Evolutionary conservation across 2,888 invertebrate species (phyloP).

Genomic region (Trilocha varians): DNA sequence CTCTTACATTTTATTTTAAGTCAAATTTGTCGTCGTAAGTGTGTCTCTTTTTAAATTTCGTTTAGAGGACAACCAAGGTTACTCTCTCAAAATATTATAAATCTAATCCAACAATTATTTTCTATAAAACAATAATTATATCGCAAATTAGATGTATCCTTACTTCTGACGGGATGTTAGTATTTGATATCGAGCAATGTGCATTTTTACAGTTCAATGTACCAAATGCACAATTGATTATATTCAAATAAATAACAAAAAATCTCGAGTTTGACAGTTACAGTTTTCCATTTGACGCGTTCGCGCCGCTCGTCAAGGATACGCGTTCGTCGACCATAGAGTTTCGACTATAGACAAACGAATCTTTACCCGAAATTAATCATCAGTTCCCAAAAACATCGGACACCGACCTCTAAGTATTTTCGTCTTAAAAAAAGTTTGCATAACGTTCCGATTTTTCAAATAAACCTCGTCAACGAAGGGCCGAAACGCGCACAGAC

Average conservation of each 20-base stretch:
- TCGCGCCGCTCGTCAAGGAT: slow-evolving; percentile 25
- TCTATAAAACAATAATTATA: no score
- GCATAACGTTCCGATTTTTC: slow-evolving; percentile 66
- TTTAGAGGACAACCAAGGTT: no score
- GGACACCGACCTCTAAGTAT: slow-evolving; percentile 68
- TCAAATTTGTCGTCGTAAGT: no score
- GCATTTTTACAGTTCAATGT: no score
- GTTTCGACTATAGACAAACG: slow-evolving; percentile 37
- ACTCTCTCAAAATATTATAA: no score
- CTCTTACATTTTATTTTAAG: no score
- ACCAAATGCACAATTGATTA: no score
- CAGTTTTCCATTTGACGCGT: slow-evolving; percentile 16
- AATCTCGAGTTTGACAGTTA: slow-evolving; percentile 2
- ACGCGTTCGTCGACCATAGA: neutral
- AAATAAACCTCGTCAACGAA: slow-evolving; percentile 55
- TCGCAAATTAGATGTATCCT: no score
- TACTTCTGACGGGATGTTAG: no score
- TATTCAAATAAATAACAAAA: slow-evolving; percentile 1
- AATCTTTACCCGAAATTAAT: slow-evolving; percentile 63
- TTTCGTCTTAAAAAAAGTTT: slow-evolving; percentile 64
- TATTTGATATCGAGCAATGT: no score
- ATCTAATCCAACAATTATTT: no score
- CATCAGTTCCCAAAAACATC: slow-evolving; percentile 66
- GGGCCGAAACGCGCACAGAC: slow-evolving; percentile 55
- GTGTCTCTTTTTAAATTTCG: no score